Base-by-base conservation (phyloP, 2,113 vertebrate genomes). In the Oncorhynchus tshawytscha region DNA sequence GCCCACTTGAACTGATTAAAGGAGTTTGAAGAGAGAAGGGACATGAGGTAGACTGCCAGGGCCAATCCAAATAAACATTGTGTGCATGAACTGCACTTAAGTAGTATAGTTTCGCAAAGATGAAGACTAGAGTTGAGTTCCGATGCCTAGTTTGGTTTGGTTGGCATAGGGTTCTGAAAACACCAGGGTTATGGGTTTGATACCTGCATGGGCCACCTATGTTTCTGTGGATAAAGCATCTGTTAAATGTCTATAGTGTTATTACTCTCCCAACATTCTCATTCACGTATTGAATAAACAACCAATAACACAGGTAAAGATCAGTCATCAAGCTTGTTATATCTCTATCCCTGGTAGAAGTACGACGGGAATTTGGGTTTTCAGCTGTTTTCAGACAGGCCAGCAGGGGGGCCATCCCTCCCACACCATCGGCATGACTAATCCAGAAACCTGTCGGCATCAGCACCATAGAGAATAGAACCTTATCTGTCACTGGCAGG, bases 341-440 rank as follows among this genome's bases (percentile, higher is more conserved):
- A 27, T 3, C 20, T 67, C 67, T 72, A 67, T 74, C 62, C 73
- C 22, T 62, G 12, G 71, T 71, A 71, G 62, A 39, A 77, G 64
- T 64, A 16, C 5, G 1, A 6, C 29, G 79, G 76, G 82, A 78
- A 73, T 78, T 79, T 74, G 86, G 84, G 80, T 83, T 78, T 81
- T 79, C n/a, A 72, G 72, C 69, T 74, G 74, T 74, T 54, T 54
- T 54, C 71, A 77, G 84, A 87, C 86, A 66, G 72, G 66, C 49
- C 65, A 72, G 70, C 75, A 81, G 68, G 39, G 39, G 2, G 8
- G 39, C 39, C 39, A 45, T 9, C 39, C 76, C 71, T 51, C 83
- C 75, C 89, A 90, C 92, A 62, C 39, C 2, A 6, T 25, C 22
- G 3, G 59, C 67, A 74, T 89, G 90, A 89, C 85, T 91, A 90